Evolutionary conservation across 2,888 invertebrate genomes (phyloP), one percentile per base, ranked within the genome.

Genomic region (Apotomis capreana): DNA sequence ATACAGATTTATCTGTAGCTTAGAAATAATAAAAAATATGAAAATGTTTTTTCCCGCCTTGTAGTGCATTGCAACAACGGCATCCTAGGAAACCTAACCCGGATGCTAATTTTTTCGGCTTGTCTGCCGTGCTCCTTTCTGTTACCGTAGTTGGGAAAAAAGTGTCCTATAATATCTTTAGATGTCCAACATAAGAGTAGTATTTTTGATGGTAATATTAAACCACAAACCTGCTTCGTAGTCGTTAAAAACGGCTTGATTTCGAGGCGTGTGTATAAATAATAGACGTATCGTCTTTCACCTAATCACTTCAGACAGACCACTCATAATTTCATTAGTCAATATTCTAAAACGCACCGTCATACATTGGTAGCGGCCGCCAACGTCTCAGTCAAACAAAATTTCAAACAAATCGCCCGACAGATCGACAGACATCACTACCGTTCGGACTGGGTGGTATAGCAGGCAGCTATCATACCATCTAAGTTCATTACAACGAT

Each of bases 401-500:
- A 80, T 82, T 79, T 76, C 76, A 83, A 84, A 84, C 83, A 86
- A 84, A 84, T 81, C 81, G 76, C 75, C 80, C 78, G 81, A 82
- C 81, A 77, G 80, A 78, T 78, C 76, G 75, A 77, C 78, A 69
- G 75, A 52, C 60, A 74, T 77, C 89, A 92, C 92, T 92, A 92
- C 92, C 90, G 92, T 91, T 87, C 86, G 79, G 81, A 75, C 82
- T 91, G 92, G 92, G 92, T 92, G 92, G 91, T 82, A 84, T 80
- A 73, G 76, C 78, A 75, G 77, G 76, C 76, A 73, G 72, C 78
- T 85, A 88, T 89, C 88, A 78, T 74, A 74, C 75, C 81, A 88
- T 89, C 90, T 88, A 85, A 88, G 90, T 90, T 91, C 91, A 92
- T 92, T 92, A 89, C 81, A 80, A 79, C 83, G 92, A 92, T 92